Percentiles rank a stretch among this genome's conserved stretches.
These are phyloP conservation scores for Epizoanthus stellaris DNA, from an alignment of 92 coral and sea anemone genomes.

Conservation along the genomic window DNA sequence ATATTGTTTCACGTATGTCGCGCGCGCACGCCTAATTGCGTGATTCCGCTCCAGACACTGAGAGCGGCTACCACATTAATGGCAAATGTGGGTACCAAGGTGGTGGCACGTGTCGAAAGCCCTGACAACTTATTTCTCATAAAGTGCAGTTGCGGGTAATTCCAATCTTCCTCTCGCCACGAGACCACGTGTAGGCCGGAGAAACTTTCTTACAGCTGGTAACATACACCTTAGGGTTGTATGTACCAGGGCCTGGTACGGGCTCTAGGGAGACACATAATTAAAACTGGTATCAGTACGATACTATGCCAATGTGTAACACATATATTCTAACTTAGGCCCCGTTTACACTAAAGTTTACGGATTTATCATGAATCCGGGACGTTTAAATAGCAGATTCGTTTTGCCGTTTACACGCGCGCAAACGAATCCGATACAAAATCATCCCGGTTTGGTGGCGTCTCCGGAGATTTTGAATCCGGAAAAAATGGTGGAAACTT, in stretches of 20 bases:
- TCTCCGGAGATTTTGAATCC: no score
- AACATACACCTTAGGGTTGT: slow-evolving; percentile 79
- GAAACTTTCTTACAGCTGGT: slow-evolving; percentile 84
- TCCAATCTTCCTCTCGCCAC: slow-evolving; percentile 83
- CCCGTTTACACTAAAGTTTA: no score
- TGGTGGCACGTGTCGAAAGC: not conserved
- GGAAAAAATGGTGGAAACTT: no score
- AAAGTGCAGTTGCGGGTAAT: slow-evolving; percentile 88
- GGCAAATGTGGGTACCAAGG: not conserved
- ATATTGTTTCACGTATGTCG: no score
- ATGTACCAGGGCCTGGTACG: slow-evolving; percentile 95
- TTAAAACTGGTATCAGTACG: not conserved
- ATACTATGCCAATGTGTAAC: not conserved
- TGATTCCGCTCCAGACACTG: no score
- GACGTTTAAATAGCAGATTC: no score
- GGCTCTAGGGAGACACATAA: slow-evolving; percentile 64
- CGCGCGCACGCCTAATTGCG: no score
- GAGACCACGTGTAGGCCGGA: slow-evolving; percentile 85
- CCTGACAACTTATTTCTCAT: slow-evolving; percentile 21
- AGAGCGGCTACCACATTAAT: not conserved
- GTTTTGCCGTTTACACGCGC: no score
- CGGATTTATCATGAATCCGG: no score
- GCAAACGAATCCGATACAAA: no score
- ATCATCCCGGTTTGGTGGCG: no score
- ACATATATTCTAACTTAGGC: not conserved